These are phyloP conservation scores for Ruditapes philippinarum DNA, from an alignment of 1,140 invertebrate genomes.

Conservation along the genomic window DNA sequence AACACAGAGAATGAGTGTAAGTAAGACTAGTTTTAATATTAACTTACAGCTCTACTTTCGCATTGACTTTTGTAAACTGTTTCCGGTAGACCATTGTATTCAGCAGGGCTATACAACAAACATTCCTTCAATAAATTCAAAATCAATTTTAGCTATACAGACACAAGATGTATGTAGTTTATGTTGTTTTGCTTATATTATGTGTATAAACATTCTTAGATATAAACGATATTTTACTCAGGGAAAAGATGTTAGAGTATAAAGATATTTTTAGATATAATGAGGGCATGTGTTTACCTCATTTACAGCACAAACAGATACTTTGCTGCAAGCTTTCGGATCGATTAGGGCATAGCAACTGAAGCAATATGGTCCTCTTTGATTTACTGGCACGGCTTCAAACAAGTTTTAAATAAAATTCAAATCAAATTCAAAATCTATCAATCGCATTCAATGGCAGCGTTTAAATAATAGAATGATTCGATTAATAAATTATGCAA, in stretches of 20 bases:
- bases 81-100: background rate
- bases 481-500: too few species aligned
- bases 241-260: too few species aligned
- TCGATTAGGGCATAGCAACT: background rate
- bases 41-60: background rate
- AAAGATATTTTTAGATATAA: too few species aligned
- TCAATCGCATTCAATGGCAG: too few species aligned
- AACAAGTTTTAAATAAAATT: too few species aligned
- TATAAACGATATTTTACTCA: too few species aligned
- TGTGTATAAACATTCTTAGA: too few species aligned
- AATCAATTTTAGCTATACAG: background rate
- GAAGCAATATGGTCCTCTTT: constrained; percentile 44
- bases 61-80: constrained; percentile 14
- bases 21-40: too few species aligned
- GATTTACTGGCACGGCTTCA: background rate
- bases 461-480: too few species aligned
- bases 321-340: background rate
- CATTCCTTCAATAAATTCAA: background rate
- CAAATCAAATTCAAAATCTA: too few species aligned
- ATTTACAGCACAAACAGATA: background rate
- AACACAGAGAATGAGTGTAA: too few species aligned
- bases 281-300: constrained; percentile 23
- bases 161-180: background rate
- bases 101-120: background rate
- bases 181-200: background rate